Percentiles rank a stretch among this genome's conserved stretches.
phyloP scores from a whole-genome alignment of 2,113 vertebrate genomes.

The Setophaga kirtlandii region DNA sequence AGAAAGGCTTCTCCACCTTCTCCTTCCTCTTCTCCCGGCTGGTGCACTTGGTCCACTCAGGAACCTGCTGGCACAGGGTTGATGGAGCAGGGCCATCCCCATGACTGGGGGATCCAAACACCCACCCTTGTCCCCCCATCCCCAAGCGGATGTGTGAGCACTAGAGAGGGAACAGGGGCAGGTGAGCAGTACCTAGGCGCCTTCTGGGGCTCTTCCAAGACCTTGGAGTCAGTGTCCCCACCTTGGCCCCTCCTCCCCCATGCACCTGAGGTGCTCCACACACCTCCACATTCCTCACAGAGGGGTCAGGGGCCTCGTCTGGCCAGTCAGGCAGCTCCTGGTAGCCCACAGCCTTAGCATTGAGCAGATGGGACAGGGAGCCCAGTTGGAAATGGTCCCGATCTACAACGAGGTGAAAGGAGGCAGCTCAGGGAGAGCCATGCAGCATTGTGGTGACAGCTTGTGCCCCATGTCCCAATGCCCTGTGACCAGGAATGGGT shows the following conservation, averaged over 20 bases:
- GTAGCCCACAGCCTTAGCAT: slow-evolving; percentile 94
- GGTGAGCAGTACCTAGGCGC: not conserved
- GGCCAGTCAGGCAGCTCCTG: slow-evolving; percentile 98
- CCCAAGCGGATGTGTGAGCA: accelerated
- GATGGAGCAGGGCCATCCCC: not conserved
- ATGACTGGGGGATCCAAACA: not conserved
- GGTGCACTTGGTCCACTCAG: slow-evolving; percentile 97
- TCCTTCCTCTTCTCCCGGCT: slow-evolving; percentile 96
- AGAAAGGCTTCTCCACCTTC: slow-evolving; percentile 96
- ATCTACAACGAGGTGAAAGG: slow-evolving; percentile 69
- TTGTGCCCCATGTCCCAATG: accelerated
- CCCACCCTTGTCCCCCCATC: not conserved
- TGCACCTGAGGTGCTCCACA: accelerated
- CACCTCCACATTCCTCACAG: slow-evolving; percentile 99
- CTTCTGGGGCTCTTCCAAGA: not conserved
- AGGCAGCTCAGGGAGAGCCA: not conserved
- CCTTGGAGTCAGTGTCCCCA: not conserved
- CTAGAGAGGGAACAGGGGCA: not conserved
- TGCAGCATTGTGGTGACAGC: not conserved
- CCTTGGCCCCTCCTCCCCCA: too few relatives aligned
- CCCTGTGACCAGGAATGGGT: not conserved
- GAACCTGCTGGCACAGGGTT: slow-evolving; percentile 79
- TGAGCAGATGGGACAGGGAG: slow-evolving; percentile 94
- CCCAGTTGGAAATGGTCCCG: slow-evolving; percentile 98
- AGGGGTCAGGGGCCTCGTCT: slow-evolving; percentile 91